Percentiles rank a stretch among this genome's conserved stretches.
Evolutionary conservation across 2,888 invertebrate species (phyloP).

Genomic region (Thysanoteuthis rhombus): DNA sequence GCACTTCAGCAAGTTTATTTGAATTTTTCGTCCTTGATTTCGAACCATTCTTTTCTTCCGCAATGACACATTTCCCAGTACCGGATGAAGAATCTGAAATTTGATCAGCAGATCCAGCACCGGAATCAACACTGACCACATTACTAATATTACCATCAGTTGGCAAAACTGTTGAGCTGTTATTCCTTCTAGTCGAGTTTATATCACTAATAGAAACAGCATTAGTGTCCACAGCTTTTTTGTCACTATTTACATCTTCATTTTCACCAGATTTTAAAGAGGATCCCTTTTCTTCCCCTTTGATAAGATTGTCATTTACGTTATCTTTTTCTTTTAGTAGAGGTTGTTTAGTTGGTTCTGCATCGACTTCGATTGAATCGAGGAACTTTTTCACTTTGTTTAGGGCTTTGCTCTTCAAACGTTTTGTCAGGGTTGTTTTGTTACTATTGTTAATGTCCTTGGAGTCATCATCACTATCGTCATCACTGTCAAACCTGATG

Average conservation of each 20-base stretch:
- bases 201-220: background rate
- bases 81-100: background rate
- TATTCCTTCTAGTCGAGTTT: background rate
- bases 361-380: background rate
- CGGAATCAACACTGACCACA: background rate
- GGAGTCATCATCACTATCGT: conserved; percentile 37
- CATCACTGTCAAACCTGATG: conserved; percentile 56
- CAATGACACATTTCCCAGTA: background rate
- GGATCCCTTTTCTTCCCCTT: background rate
- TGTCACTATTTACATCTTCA: background rate
- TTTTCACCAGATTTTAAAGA: background rate
- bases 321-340: conserved; percentile 22
- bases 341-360: background rate
- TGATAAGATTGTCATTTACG: background rate
- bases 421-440: background rate
- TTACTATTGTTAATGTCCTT: background rate
- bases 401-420: conserved; percentile 43
- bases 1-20: conserved; percentile 40
- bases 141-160: conserved; percentile 14
- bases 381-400: conserved; percentile 51
- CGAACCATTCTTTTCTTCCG: conserved; percentile 32
- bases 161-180: background rate
- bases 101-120: background rate
- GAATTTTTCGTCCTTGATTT: conserved; percentile 43
- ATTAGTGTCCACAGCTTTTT: conserved; percentile 12